A percentile compares a stretch with the other conserved stretches of the same genome.
phyloP scores from a whole-genome alignment of 2,888 invertebrate genomes.

The Petrophora chlorosata region DNA sequence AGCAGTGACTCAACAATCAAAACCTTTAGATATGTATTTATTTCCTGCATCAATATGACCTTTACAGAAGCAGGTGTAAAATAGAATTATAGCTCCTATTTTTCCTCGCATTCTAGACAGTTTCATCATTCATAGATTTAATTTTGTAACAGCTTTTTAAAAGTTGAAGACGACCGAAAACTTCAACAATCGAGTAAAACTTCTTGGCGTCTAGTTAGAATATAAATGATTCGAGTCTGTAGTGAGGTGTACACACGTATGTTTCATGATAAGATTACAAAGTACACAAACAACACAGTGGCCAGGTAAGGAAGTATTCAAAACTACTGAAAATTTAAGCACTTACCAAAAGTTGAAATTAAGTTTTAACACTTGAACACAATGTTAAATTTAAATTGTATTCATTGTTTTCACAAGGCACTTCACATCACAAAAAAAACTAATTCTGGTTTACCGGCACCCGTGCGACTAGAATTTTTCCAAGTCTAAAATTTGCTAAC shows the following conservation, averaged over 20 bases:
- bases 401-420: conserved; percentile 72
- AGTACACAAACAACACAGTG: conserved; percentile 57
- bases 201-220: conserved; percentile 26
- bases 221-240: conserved; percentile 22
- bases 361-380: conserved; percentile 48
- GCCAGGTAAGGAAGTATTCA: conserved; percentile 40
- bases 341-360: conserved; percentile 57
- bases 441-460: conserved; percentile 32
- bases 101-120: too few species aligned
- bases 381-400: conserved; percentile 47
- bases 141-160: too few species aligned
- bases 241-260: conserved; percentile 4
- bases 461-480: conserved; percentile 43
- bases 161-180: too few species aligned
- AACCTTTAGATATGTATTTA: too few species aligned
- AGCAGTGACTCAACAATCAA: too few species aligned
- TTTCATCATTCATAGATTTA: too few species aligned
- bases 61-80: too few species aligned
- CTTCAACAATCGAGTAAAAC: not conserved
- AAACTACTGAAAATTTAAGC: conserved; percentile 21
- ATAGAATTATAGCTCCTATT: too few species aligned
- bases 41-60: too few species aligned
- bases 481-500: conserved; percentile 35
- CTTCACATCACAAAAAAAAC: conserved; percentile 65
- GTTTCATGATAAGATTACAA: conserved; percentile 54